Percentiles rank a stretch among this genome's conserved stretches.
Evolutionary conservation across 2,797 vertebrate species (phyloP).

Genomic region (Choloepus didactylus): DNA sequence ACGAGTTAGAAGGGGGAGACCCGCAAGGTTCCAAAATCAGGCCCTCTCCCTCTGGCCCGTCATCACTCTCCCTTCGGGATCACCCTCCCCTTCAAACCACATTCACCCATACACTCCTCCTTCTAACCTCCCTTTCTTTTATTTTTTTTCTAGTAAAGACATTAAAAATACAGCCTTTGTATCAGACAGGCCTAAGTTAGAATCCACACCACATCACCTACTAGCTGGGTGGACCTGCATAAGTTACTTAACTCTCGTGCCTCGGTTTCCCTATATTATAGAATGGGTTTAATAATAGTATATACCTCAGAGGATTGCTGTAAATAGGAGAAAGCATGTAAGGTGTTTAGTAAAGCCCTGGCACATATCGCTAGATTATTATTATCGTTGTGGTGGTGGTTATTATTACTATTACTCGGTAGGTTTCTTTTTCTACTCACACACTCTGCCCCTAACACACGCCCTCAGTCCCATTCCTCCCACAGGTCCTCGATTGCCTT

Average conservation of each 20-base stretch:
- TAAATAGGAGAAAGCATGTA: fast-evolving
- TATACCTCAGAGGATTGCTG: background rate
- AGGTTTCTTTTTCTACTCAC: background rate
- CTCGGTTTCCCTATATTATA: conserved; percentile 53
- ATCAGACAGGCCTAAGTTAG: background rate
- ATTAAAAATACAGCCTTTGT: background rate
- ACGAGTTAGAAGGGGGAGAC: background rate
- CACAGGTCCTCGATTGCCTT: background rate
- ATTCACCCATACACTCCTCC: background rate
- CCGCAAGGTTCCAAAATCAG: background rate
- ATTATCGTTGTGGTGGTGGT: background rate
- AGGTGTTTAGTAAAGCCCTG: background rate
- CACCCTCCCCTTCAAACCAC: background rate
- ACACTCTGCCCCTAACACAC: background rate
- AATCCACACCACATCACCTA: background rate
- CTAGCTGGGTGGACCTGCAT: background rate
- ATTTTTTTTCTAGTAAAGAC: background rate
- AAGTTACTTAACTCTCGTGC: background rate
- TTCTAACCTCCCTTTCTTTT: background rate
- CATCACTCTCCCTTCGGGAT: background rate
- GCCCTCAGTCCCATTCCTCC: conserved; percentile 13
- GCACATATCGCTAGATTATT: background rate
- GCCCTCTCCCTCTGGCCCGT: background rate
- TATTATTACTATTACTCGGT: too few relatives aligned
- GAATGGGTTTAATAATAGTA: conserved; percentile 49